Evolutionary conservation across 1,140 invertebrate genomes (phyloP).

Genomic region (Macrostomum lignano): DNA sequence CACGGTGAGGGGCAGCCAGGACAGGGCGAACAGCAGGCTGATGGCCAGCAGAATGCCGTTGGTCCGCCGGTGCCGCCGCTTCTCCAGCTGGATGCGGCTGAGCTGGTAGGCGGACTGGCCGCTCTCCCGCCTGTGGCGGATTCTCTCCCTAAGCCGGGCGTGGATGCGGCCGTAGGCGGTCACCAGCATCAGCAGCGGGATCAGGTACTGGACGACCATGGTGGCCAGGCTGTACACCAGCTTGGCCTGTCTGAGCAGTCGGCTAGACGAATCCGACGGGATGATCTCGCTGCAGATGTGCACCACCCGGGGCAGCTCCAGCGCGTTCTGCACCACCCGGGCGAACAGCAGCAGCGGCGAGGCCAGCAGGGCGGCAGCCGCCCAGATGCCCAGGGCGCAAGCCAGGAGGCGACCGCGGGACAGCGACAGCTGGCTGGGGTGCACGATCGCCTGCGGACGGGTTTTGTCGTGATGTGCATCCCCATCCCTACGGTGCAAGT

Average conservation of each 20-base stretch:
- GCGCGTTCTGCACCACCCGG: conserved; percentile 3
- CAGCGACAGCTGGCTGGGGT: too few relatives aligned
- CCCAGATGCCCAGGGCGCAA: too few relatives aligned
- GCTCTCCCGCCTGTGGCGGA: conserved; percentile 24
- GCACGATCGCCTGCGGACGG: too few relatives aligned
- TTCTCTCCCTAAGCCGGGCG: too few relatives aligned
- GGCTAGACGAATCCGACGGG: conserved; percentile 29
- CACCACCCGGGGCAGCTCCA: too few relatives aligned
- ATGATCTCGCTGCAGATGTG: background rate
- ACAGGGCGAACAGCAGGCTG: conserved; percentile 25
- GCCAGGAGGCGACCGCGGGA: too few relatives aligned
- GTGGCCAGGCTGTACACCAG: conserved; percentile 51
- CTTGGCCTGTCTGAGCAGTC: too few relatives aligned
- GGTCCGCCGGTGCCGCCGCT: conserved; percentile 30
- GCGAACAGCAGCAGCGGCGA: conserved; percentile 44
- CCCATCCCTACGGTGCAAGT: too few relatives aligned
- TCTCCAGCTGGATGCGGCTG: conserved; percentile 12
- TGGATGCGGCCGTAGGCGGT: conserved; percentile 34
- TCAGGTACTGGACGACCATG: conserved; percentile 48
- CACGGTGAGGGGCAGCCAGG: conserved; percentile 32
- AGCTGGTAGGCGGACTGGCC: conserved; percentile 2
- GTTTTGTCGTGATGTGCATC: too few relatives aligned
- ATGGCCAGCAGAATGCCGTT: conserved; percentile 29
- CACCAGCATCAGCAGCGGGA: conserved; percentile 50
- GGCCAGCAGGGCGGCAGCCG: conserved; percentile 42